Evolutionary conservation across 2,797 vertebrate genomes (phyloP), one percentile per base, ranked within the genome.

Genomic region (Galagoides demidoff): DNA sequence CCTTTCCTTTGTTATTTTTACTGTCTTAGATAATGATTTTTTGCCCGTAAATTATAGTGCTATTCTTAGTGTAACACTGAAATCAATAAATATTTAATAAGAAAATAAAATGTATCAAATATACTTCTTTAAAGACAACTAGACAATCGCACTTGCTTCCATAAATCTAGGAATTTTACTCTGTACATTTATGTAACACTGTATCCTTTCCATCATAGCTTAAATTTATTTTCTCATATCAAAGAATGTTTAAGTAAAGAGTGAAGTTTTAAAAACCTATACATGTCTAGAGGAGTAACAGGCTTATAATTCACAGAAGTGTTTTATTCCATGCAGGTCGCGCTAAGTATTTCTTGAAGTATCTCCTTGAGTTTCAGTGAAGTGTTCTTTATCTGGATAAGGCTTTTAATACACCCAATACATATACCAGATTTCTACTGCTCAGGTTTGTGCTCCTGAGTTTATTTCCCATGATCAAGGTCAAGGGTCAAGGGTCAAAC

Each of bases 101-200:
- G 39, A 61, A 88, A 88, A 90, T 43, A 66, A 92, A 94, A 90
- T 66, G 34, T 76, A 78, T 19, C 92, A 89, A 94, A 79, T 68
- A 92, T 10, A 55, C 4, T 39, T 71, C 45, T 85, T 12, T 82
- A 82, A 85, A 73, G 74, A 82, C 23, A 87, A 70, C 13, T 27
- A 96, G 70, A 74, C 14, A 77, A 77, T 85, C 4, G 90, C 43
- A 81, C 14, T 92, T 94, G 16, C 11, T 90, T 73, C 61, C 63
- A 85, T 73, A 55, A 97, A 78, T 63, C 74, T 43, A 82, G 45
- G 57, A 52, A 85, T 1, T 82, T 84, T 77, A 64, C 16, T 73
- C 22, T 78, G 5, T 43, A 8, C 29, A 77, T 89, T 78, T 88
- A 59, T 94, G 16, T 77, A 45, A n/a, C 20, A 57, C 29, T 66